Conservation (phyloP, 2,888 invertebrate genomes). For the Subacronicta megacephala region DNA sequence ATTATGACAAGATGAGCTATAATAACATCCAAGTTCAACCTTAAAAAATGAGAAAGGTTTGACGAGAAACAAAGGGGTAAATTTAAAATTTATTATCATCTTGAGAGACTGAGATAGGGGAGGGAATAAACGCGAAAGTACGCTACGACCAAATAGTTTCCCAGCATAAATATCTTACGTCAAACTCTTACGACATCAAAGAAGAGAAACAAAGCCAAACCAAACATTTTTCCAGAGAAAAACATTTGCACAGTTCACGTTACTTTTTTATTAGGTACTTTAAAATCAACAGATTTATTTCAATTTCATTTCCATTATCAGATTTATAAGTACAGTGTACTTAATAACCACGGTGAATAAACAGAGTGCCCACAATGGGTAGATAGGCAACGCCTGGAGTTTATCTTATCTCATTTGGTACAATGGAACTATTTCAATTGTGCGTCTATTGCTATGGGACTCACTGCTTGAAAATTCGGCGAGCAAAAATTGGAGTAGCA, state of each 20-base stretch:
- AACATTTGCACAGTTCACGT: constrained; percentile 1
- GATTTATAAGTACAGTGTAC: constrained; percentile 25
- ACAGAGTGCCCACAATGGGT: constrained; percentile 38
- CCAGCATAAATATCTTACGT: too few species aligned
- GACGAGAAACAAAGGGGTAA: too few species aligned
- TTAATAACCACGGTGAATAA: constrained; percentile 34
- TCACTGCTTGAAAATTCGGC: constrained; percentile 2
- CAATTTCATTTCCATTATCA: constrained; percentile 14
- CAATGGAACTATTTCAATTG: constrained; percentile 64
- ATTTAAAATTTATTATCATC: too few species aligned
- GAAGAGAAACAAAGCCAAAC: too few species aligned
- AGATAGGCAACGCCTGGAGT: constrained; percentile 41
- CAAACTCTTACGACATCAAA: too few species aligned
- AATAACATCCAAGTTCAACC: too few species aligned
- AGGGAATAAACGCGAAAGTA: too few species aligned
- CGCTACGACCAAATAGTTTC: too few species aligned
- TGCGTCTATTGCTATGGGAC: constrained; percentile 32
- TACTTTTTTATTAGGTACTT: constrained; percentile 8
- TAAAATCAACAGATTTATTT: constrained; percentile 25
- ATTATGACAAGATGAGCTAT: too few species aligned
- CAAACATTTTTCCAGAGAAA: neutral
- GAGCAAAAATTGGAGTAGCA: constrained; percentile 1
- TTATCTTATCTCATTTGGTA: constrained; percentile 63
- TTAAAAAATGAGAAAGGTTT: too few species aligned
- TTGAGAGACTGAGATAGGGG: too few species aligned